Evolutionary conservation across 2,888 invertebrate species (phyloP).

Genomic region (Polydrusus pterygomalis): DNA sequence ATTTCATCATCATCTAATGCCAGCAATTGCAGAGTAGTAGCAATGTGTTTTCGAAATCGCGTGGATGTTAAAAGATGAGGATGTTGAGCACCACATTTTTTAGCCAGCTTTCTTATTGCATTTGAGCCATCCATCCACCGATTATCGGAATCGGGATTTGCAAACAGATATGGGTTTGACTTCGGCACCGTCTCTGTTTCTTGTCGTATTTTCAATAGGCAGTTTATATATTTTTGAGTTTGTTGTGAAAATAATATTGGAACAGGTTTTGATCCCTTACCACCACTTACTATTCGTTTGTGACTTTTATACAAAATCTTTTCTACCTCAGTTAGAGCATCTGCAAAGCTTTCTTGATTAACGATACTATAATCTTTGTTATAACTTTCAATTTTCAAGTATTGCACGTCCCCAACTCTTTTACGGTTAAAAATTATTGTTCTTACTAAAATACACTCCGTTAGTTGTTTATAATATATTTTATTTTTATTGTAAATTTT

Average conservation of each 20-base stretch:
- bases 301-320: slow-evolving; percentile 48
- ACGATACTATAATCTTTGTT: background rate
- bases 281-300: slow-evolving; percentile 55
- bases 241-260: slow-evolving; percentile 56
- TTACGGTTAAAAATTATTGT: slow-evolving; percentile 57
- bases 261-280: slow-evolving; percentile 58
- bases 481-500: slow-evolving; percentile 14
- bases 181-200: slow-evolving; percentile 52
- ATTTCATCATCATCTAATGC: slow-evolving; percentile 13
- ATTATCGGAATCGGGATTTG: slow-evolving; percentile 55
- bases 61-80: slow-evolving; percentile 12
- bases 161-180: slow-evolving; percentile 57
- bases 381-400: slow-evolving; percentile 51
- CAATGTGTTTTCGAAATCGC: slow-evolving; percentile 7
- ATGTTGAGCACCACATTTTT: slow-evolving; percentile 2
- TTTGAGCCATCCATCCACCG: slow-evolving; percentile 57
- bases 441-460: slow-evolving; percentile 54
- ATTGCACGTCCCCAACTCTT: slow-evolving; percentile 56
- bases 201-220: slow-evolving; percentile 39
- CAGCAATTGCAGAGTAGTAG: slow-evolving; percentile 7
- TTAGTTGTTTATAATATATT: slow-evolving; percentile 54
- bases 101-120: slow-evolving; percentile 45
- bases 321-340: slow-evolving; percentile 26
- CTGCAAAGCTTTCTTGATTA: slow-evolving; percentile 37
- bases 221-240: slow-evolving; percentile 6